Percentiles rank a stretch among this genome's conserved stretches.
Evolutionary conservation across 2,113 vertebrate genomes (phyloP).

Genomic region (Capreolus pygargus): DNA sequence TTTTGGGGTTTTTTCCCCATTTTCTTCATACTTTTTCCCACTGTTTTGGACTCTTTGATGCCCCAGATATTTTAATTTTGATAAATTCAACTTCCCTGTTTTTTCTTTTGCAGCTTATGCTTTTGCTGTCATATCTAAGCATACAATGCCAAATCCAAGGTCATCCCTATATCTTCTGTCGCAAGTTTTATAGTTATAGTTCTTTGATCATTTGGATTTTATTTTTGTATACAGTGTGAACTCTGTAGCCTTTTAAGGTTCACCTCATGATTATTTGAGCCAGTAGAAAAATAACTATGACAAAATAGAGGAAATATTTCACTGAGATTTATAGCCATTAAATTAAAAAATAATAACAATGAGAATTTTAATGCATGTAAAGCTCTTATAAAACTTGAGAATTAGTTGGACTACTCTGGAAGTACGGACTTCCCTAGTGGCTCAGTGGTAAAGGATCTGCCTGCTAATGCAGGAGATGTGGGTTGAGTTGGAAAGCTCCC

Average conservation of each 20-base stretch:
- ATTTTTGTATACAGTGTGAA: not conserved
- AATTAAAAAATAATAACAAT: not conserved
- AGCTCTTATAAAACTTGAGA: not conserved
- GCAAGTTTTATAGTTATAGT: not conserved
- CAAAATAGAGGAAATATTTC: not conserved
- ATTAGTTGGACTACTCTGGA: not conserved
- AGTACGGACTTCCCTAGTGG: not conserved
- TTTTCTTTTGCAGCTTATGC: not conserved
- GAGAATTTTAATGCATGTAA: not conserved
- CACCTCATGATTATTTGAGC: not conserved
- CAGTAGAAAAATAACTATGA: not conserved
- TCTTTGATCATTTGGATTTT: not conserved
- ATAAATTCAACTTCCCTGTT: not conserved
- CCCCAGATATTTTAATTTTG: not conserved
- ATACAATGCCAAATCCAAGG: not conserved
- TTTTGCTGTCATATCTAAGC: not conserved
- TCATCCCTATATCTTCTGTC: not conserved
- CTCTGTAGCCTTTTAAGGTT: not conserved
- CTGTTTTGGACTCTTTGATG: not conserved
- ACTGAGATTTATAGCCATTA: not conserved
- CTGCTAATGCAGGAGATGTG: not conserved
- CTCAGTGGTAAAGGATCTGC: not conserved
- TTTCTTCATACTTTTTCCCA: not conserved
- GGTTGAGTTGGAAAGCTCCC: not conserved
- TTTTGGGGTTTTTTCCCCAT: not conserved